phyloP scores from a whole-genome alignment of 2,797 vertebrate genomes.

The Pogoniulus pusillus region DNA sequence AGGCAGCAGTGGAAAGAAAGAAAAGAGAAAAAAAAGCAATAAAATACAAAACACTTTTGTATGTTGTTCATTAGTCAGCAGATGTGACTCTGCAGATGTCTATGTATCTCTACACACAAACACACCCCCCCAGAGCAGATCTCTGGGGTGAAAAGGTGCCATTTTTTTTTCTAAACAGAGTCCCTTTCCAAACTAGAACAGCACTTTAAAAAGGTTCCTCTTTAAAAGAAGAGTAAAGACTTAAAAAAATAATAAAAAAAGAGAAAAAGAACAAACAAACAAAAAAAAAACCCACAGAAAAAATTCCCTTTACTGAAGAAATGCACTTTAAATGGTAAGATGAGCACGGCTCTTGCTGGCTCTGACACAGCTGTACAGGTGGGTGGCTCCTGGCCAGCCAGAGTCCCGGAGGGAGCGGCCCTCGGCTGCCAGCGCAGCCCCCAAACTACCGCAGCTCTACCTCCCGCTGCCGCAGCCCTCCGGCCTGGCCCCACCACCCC shows the following conservation, averaged over 20 bases:
- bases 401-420: conserved; percentile 37
- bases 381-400: conserved; percentile 39
- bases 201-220: conserved; percentile 68
- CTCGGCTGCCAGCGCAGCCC: background rate
- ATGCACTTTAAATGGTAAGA: conserved; percentile 78
- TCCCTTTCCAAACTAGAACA: conserved; percentile 68
- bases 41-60: conserved; percentile 38
- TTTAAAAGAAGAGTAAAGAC: background rate
- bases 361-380: conserved; percentile 1
- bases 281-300: background rate
- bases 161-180: conserved; percentile 47
- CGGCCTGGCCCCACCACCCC: background rate
- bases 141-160: conserved; percentile 57
- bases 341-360: conserved; percentile 36
- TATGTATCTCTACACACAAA: background rate
- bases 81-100: conserved; percentile 23
- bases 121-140: background rate
- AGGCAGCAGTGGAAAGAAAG: background rate
- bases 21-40: conserved; percentile 18
- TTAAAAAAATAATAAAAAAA: too few relatives aligned
- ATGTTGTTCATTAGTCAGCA: conserved; percentile 16
- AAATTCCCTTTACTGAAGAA: conserved; percentile 60
- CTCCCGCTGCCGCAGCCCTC: conserved; percentile 14
- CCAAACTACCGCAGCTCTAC: conserved; percentile 26
- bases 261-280: background rate